Evolutionary conservation across 2,888 invertebrate species (phyloP), one percentile per base, ranked within the genome.

Genomic region (Phoronis australis): DNA sequence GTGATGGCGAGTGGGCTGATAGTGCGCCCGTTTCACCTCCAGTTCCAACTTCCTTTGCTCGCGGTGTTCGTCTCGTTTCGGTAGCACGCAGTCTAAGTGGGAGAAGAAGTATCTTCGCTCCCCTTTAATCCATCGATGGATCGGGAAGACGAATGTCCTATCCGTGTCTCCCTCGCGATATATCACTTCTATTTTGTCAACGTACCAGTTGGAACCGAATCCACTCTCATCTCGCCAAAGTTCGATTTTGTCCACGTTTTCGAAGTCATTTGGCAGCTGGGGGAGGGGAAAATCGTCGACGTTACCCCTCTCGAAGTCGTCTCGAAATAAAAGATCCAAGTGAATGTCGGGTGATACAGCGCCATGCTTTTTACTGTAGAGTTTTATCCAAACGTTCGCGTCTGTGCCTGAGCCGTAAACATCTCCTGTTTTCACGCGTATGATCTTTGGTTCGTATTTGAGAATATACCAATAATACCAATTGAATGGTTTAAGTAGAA

Each of bases 361-460:
- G 9, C 70, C 76, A 3, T 60, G n/a, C n/a, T n/a, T 50, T 22
- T 65, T 66, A 52, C 78, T 79, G 38, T 72, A 65, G 2, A 80
- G 56, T 18, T 65, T 58, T 2, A 78, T 60, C 53, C 63, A 66
- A 3, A 80, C 71, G 45, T 75, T 75, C 23, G 78, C 77, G 51
- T 78, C 77, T 0, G 75, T 76, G 1, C 75, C 75, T 0, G 78
- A 69, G 20, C 67, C 63, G 51, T 69, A 71, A 26, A 68, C 64
- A 56, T 80, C 78, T 0, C 79, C 79, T 1, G 79, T 79, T 37
- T 68, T 68, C 4, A 80, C 77, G 50, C 72, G 65, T 4, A 78
- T 56, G 18, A 35, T n/a, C n/a, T n/a, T n/a, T n/a, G n/a, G n/a
- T n/a, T n/a, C n/a, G n/a, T n/a, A n/a, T n/a, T n/a, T n/a, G n/a